phyloP scores from a whole-genome alignment of 2,797 vertebrate genomes.

The Nothura maculosa region DNA sequence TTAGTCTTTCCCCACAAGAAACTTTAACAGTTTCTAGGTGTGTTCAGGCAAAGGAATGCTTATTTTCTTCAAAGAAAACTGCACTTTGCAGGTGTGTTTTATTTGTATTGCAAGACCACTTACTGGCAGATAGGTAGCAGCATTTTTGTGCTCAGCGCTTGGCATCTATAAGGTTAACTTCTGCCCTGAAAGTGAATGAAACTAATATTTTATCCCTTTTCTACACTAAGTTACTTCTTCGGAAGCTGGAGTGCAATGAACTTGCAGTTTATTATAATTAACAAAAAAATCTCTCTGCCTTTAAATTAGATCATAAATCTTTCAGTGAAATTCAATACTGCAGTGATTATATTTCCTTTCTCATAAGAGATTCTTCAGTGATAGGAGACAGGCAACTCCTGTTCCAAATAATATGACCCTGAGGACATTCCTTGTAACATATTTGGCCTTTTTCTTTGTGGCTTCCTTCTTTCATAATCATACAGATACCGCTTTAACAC shows the following conservation, averaged over 20 bases:
- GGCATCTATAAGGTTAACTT: slow-evolving; percentile 43
- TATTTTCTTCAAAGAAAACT: not conserved
- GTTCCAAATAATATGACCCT: not conserved
- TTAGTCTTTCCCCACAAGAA: not conserved
- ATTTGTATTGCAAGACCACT: not conserved
- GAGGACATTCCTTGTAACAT: not conserved
- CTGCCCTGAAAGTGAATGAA: slow-evolving; percentile 67
- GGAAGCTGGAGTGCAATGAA: slow-evolving; percentile 74
- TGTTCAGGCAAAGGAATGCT: not conserved
- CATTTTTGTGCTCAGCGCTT: not conserved
- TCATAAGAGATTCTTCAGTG: slow-evolving; percentile 54
- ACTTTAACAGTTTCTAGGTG: not conserved
- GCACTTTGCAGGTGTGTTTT: not conserved
- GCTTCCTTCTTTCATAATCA: not conserved
- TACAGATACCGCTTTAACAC: not conserved
- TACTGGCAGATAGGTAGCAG: not conserved
- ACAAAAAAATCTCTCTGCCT: slow-evolving; percentile 76
- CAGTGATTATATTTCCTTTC: slow-evolving; percentile 65
- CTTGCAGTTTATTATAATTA: slow-evolving; percentile 81
- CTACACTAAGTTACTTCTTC: slow-evolving; percentile 60
- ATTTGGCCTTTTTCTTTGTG: not conserved
- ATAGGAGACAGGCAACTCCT: slow-evolving; percentile 16
- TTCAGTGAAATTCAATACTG: slow-evolving; percentile 69
- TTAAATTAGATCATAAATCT: slow-evolving; percentile 81
- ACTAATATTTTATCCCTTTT: slow-evolving; percentile 69